Conservation (phyloP, 2,888 invertebrate genomes). For the Stramonita haemastoma region DNA sequence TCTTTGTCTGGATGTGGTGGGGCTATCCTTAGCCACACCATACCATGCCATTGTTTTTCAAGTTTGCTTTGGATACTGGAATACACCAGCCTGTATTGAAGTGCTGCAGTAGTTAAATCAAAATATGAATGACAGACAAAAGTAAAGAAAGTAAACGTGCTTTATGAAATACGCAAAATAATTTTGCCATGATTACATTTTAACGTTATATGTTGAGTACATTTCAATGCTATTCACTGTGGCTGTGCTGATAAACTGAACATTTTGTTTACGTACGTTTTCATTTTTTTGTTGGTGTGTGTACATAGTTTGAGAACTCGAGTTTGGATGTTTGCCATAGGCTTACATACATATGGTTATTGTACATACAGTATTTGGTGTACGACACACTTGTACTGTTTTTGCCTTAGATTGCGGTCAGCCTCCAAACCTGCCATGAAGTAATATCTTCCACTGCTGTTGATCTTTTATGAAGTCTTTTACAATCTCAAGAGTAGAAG, state of each 20-base stretch:
- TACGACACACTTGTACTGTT: background rate
- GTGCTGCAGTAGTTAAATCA: too few species aligned
- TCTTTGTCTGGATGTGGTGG: too few species aligned
- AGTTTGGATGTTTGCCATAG: background rate
- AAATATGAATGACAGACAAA: too few species aligned
- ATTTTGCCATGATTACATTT: too few species aligned
- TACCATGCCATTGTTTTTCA: conserved; percentile 3
- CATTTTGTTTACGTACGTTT: background rate
- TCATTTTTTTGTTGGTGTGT: background rate
- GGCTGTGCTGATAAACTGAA: background rate
- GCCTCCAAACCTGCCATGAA: background rate
- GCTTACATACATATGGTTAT: background rate
- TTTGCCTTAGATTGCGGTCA: background rate
- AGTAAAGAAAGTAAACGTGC: too few species aligned
- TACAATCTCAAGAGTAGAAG: too few species aligned
- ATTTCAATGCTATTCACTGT: too few species aligned
- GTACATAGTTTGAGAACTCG: background rate
- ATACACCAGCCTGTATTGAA: too few species aligned
- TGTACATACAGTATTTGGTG: background rate
- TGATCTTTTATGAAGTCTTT: background rate
- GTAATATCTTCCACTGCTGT: background rate
- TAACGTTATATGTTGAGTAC: background rate
- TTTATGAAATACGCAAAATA: too few species aligned
- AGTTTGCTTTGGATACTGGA: background rate
- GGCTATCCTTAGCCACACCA: background rate